Base-by-base conservation (phyloP, 2,797 vertebrate genomes). In the Xenops minutus region DNA sequence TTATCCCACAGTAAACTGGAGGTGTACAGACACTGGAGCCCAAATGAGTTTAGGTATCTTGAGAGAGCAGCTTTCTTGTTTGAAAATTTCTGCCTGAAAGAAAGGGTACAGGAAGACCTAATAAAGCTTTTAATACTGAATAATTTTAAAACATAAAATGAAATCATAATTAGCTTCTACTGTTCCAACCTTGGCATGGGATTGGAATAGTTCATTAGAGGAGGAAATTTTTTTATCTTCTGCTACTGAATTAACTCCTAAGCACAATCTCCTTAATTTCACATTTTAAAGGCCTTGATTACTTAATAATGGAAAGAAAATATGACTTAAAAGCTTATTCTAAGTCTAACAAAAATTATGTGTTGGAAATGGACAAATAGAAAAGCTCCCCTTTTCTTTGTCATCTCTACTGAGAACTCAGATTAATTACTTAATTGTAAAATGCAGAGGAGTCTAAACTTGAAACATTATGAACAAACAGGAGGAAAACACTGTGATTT, bases 271-370 rank as follows among this genome's bases (percentile, higher is more conserved):
- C 30, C 18, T 44, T 84, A 86, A 86, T 95, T 48, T 39, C 32
- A 75, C 34, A 32, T 86, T 85, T 88, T 75, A 78, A 95, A 90
- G 26, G 51, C 43, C 77, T 89, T 86, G 43, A 75, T 85, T 92
- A 54, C 43, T 62, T 90, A 86, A 37, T 88, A 84, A 73, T 14
- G 22, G 34, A 68, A 88, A 54, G 24, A 68, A 91, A 86, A 63
- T 58, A 71, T 20, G 49, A 34, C 46, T 56, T 51, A 88, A 77
- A 90, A 32, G 5, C 46, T 85, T 83, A 48, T 75, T 77, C 29
- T 78, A 36, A 64, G 10, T 67, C 21, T 23, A 54, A 63, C 16
- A 72, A 66, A 95, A 92, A 32, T 14, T 55, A 41, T 0, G 0
- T 59, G 39, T 64, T 84, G 55, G 69, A 93, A 55, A 66, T 1